A percentile compares a stretch with the other conserved stretches of the same genome.
Evolutionary conservation across 2,888 invertebrate species (phyloP).

Genomic region (Blastobasis adustella): DNA sequence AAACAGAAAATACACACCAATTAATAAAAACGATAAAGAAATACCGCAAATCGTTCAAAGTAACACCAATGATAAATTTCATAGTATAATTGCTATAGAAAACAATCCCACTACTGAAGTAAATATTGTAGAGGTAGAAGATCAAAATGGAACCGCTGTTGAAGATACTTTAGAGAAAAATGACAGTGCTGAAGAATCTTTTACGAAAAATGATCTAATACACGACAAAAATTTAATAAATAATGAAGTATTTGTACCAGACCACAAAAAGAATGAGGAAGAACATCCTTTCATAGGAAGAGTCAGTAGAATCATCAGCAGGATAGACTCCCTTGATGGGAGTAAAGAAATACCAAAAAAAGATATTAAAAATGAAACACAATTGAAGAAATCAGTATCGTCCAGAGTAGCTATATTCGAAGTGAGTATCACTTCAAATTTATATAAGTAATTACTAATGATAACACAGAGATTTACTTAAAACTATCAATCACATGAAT

Average conservation of each 20-base stretch:
- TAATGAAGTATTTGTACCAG: background rate
- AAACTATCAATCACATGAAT: no score
- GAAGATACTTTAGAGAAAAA: background rate
- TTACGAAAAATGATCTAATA: no score
- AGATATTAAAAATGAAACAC: constrained; percentile 24
- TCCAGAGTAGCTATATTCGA: constrained; percentile 62
- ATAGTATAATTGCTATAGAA: no score
- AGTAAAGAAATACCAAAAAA: constrained; percentile 16
- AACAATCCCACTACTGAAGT: no score
- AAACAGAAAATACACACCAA: no score
- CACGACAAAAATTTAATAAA: background rate
- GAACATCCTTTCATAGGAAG: constrained; percentile 33
- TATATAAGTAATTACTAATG: no score
- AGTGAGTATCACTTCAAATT: constrained; percentile 26
- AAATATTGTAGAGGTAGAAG: no score
- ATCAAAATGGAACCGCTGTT: background rate
- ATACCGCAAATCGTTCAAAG: no score
- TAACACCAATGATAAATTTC: no score
- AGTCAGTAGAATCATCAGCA: constrained; percentile 36
- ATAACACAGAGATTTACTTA: no score
- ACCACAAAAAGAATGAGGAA: constrained; percentile 2
- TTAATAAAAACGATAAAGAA: no score
- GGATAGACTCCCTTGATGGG: constrained; percentile 24
- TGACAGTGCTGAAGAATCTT: no score
- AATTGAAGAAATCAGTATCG: constrained; percentile 39